Percentiles rank a stretch among this genome's conserved stretches.
Conservation (phyloP, 1,140 invertebrate genomes). For the Macrobrachium nipponense region DNA sequence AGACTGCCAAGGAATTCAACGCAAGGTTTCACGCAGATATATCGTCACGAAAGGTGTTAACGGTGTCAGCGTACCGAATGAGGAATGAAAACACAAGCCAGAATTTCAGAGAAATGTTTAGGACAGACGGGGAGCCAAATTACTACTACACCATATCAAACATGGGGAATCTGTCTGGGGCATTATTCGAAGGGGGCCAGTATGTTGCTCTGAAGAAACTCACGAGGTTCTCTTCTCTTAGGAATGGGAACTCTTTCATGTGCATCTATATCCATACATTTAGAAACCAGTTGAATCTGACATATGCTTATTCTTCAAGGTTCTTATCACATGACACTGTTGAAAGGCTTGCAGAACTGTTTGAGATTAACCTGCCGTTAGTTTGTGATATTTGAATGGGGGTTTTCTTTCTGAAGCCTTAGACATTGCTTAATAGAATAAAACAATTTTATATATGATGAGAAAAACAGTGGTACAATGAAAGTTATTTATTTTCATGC, state of each 20-base stretch:
- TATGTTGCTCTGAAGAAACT: constrained; percentile 10
- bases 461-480: too few relatives aligned
- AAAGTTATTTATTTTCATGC: too few relatives aligned
- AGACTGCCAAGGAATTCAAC: constrained; percentile 14
- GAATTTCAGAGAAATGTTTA: constrained; percentile 30
- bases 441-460: too few relatives aligned
- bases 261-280: constrained; percentile 34
- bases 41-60: neutral
- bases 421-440: too few relatives aligned
- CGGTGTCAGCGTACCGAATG: constrained; percentile 10
- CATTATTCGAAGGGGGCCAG: constrained; percentile 13
- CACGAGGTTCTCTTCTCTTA: neutral
- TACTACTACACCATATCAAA: constrained; percentile 40
- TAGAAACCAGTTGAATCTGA: constrained; percentile 13
- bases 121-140: neutral
- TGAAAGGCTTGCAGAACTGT: neutral
- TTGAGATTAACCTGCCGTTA: neutral
- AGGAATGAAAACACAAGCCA: constrained; percentile 19
- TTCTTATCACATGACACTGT: neutral
- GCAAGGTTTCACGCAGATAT: constrained; percentile 13
- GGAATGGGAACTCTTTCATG: constrained; percentile 16
- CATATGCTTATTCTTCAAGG: constrained; percentile 14
- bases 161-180: constrained; percentile 25
- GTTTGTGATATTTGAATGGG: neutral
- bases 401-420: too few relatives aligned